Conservation (phyloP, 2,113 vertebrate genomes). For the Eurystomus gularis region DNA sequence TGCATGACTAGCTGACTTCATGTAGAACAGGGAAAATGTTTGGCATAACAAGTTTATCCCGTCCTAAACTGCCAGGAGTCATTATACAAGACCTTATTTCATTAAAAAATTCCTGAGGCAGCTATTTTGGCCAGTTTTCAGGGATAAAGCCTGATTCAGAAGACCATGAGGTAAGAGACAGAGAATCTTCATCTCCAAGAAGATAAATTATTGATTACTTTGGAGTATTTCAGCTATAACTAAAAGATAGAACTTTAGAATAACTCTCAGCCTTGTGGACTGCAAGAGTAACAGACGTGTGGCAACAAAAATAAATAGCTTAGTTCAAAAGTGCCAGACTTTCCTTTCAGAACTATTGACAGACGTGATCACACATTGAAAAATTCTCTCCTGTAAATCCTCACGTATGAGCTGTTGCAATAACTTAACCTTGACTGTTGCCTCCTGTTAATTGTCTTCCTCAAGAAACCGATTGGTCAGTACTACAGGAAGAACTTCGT, state of each 20-base stretch:
- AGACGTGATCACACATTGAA: background rate
- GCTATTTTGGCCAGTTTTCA: background rate
- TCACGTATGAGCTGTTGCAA: background rate
- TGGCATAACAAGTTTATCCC: background rate
- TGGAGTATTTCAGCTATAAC: background rate
- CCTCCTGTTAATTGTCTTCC: background rate
- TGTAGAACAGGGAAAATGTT: background rate
- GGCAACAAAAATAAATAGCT: background rate
- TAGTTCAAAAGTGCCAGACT: background rate
- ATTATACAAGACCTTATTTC: background rate
- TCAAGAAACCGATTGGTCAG: background rate
- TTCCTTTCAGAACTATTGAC: background rate
- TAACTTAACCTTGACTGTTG: background rate
- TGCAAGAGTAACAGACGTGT: background rate
- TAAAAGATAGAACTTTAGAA: background rate
- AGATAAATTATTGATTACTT: background rate
- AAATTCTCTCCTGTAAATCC: background rate
- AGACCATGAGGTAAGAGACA: background rate
- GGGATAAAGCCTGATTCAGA: background rate
- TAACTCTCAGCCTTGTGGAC: background rate
- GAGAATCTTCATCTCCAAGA: background rate
- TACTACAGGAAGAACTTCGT: background rate
- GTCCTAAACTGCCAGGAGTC: background rate
- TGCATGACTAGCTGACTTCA: background rate
- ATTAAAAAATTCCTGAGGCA: background rate